Conservation (phyloP, 2,797 vertebrate species). For the Sebastes nivosus region DNA sequence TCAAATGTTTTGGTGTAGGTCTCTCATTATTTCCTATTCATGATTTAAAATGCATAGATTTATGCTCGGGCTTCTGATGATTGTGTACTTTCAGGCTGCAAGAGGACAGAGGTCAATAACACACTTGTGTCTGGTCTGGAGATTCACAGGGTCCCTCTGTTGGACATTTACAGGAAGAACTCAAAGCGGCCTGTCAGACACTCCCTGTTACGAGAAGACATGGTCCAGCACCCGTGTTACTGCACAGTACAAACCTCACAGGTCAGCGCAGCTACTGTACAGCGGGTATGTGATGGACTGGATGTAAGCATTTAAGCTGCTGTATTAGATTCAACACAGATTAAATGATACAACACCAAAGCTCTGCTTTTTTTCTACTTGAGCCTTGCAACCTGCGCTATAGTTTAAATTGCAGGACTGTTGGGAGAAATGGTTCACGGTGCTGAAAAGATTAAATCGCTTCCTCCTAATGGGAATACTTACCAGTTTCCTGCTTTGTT, state of each 20-base stretch:
- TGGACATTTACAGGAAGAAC: constrained; percentile 50
- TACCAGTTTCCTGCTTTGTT: constrained; percentile 28
- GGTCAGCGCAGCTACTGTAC: neutral
- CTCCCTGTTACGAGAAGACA: constrained; percentile 12
- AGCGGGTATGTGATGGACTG: neutral
- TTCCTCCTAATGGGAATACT: constrained; percentile 6
- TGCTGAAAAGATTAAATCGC: constrained; percentile 23
- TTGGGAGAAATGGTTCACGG: constrained; percentile 4
- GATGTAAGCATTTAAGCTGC: constrained; percentile 30
- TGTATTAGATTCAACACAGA: constrained; percentile 43
- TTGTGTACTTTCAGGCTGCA: neutral
- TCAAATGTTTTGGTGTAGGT: neutral
- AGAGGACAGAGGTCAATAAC: constrained; percentile 9
- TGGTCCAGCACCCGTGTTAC: neutral
- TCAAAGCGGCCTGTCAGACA: neutral
- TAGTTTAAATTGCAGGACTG: neutral
- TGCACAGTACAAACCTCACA: constrained; percentile 24
- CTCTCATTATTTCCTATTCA: neutral
- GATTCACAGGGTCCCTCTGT: constrained; percentile 54
- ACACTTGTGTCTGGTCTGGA: constrained; percentile 3
- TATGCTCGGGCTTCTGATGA: neutral
- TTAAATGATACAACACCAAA: constrained; percentile 37
- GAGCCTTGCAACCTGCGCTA: neutral
- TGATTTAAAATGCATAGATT: neutral
- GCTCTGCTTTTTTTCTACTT: neutral